Evolutionary conservation across 2,113 vertebrate genomes (phyloP).

Genomic region (Dascyllus trimaculatus): DNA sequence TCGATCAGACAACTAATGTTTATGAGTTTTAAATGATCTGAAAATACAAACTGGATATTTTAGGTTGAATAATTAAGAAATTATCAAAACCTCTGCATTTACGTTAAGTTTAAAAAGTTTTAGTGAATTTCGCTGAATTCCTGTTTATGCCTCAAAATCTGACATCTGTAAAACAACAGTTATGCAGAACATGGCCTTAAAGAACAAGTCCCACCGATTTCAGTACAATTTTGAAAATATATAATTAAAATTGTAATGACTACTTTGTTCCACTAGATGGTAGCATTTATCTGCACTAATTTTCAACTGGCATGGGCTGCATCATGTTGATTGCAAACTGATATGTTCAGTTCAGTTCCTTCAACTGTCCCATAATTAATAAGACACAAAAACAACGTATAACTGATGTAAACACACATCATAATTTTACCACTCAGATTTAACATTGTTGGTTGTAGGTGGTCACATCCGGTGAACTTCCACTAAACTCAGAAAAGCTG

Average conservation of each 20-base stretch:
- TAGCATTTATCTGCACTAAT: neutral
- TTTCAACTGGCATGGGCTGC: too few relatives aligned
- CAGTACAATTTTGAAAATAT: neutral
- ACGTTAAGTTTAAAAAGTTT: too few relatives aligned
- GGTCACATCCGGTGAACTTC: neutral
- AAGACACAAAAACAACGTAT: neutral
- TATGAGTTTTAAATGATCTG: too few relatives aligned
- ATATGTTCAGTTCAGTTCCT: neutral
- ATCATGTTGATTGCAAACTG: neutral
- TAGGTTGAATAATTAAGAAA: too few relatives aligned
- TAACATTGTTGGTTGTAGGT: neutral
- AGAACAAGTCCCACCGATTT: too few relatives aligned
- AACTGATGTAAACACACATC: neutral
- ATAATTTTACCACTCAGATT: neutral
- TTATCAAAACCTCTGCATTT: too few relatives aligned
- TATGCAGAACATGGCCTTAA: too few relatives aligned
- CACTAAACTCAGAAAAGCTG: neutral
- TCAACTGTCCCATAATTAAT: neutral
- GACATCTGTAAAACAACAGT: too few relatives aligned
- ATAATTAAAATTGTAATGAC: neutral
- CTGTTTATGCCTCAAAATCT: too few relatives aligned
- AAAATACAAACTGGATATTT: too few relatives aligned
- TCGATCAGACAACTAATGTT: too few relatives aligned
- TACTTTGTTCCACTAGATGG: constrained; percentile 30
- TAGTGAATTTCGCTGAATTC: too few relatives aligned